Base-by-base conservation (phyloP, 2,888 invertebrate genomes). In the Hesperia comma region DNA sequence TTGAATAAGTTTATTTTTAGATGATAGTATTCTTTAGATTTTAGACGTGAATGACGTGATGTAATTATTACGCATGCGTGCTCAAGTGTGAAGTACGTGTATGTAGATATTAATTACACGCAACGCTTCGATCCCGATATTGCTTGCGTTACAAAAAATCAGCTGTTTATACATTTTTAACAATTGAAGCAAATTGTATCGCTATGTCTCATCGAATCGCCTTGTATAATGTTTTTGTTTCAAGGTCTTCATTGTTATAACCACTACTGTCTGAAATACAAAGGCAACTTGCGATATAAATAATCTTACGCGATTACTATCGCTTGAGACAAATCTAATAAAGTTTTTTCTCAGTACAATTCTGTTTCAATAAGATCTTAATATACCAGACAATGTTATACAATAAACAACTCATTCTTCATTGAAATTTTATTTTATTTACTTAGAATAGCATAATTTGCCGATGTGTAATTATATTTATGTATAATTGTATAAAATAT, bases 141-240 rank as follows among this genome's bases (percentile, higher is more conserved):
- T 46, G 56, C 63, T 46, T 55, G 55, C 49, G 43, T 5, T 33
- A 63, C 61, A 77, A 77, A 78, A 71, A 70, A 81, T 79, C 89
- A 89, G 82, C 88, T 90, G 89, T 75, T 74, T 81, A 90, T 88
- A 90, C 76, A 83, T 79, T 72, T 72, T 71, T 72, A 83, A 85
- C 86, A 87, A 86, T 86, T 77, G 78, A 74, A 76, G 72, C 82
- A 82, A 84, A 73, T 74, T 84, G 79, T 81, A 63, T 56, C 33
- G 54, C 15, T 33, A 62, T 62, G 40, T 76, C 78, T 77, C 79
- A 73, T 69, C 68, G 75, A 75, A 73, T 61, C 54, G 7, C 32
- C 41, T 74, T 76, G 77, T 72, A 76, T 75, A 75, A 72, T 70
- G 49, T 74, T 74, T 72, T 67, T 66, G 57, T 70, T 71, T 74